Base-by-base conservation (phyloP, 2,113 vertebrate species). In the Centrocercus urophasianus region DNA sequence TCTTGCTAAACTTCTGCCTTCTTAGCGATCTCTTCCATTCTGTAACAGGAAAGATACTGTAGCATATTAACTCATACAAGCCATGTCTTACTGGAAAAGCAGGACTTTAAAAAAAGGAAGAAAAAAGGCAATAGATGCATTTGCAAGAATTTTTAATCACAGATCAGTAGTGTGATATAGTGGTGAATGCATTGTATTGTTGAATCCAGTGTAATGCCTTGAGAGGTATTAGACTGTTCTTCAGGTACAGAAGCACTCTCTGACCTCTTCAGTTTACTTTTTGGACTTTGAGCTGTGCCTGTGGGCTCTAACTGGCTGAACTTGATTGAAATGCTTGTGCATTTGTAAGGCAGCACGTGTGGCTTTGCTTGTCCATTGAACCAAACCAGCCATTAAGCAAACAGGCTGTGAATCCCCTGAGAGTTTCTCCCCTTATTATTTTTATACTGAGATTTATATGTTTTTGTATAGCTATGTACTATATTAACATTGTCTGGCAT, bases 211-310 rank as follows among this genome's bases (percentile, higher is more conserved):
- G 1, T 79, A 66, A 57, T 13, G 13, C 43, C 71, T 83, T 8
- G 42, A 59, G 47, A 65, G 24, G 47, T 57, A 1, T 52, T 83
- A 11, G 6, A 10, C 13, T 25, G 19, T 9, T 76, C 59, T 67
- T 42, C 66, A 88, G 65, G 40, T 89, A 28, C 32, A 67, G 40
- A 81, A 77, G 57, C 1, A 11, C 20, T 48, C 21, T 34, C 16
- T 90, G 42, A 71, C 30, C 52, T 91, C 69, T 79, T 83, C 24
- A 20, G 42, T 89, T 93, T 28, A 66, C 14, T 73, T 89, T 71
- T 85, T 77, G 69, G 75, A 95, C 82, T 92, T 93, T 65, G 84
- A 73, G 24, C 60, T 88, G 24, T 71, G 57, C 81, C 36, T 71
- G 36, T 83, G 40, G 40, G 65, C 61, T 87, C 50, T 60, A 36